Base-by-base conservation (phyloP, 2,797 vertebrate species). In the Sebastes wilsoni region DNA sequence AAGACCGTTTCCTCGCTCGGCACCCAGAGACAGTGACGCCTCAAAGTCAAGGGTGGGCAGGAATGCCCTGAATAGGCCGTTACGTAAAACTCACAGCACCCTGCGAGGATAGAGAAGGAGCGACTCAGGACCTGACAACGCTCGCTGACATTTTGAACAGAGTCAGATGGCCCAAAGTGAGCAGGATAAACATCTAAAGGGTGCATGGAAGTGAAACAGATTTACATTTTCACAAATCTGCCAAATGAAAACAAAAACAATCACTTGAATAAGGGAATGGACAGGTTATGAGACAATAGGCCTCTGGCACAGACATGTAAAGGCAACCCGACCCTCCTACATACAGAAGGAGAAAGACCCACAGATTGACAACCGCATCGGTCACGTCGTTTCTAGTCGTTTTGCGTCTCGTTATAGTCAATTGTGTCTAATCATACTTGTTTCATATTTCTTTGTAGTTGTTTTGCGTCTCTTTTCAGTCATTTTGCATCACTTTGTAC, bases 31-130 rank as follows among this genome's bases (percentile, higher is more conserved):
- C 88, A 91, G 89, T 65, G 85, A 93, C 88, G 92, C 87, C 87
- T 94, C 89, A 92, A 93, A 94, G 93, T 94, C 92, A 92, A 92
- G 92, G 88, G 88, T 91, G 92, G 87, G 87, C 85, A 92, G 90
- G 89, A 94, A 92, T 93, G 93, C 87, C 89, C 91, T 93, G 93
- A 95, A 95, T 87, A 92, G 91, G 83, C 76, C 46, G 88, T 94
- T 95, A 95, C 89, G 81, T 95, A 94, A 95, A 96, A 90, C 84
- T 90, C 78, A 20, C 89, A 88, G 91, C 83, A 67, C 81, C 82
- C 88, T 82, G 89, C 22, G 87, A 91, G 89, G 84, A 88, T 11
- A 69, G 78, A 88, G 84, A 82, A 76, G 85, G 76, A 88, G 81
- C 84, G 25, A 55, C 82, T 85, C 75, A 61, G 71, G 78, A 85